Base-by-base conservation (phyloP, 2,888 invertebrate genomes). In the Steinernema carpocapsae region DNA sequence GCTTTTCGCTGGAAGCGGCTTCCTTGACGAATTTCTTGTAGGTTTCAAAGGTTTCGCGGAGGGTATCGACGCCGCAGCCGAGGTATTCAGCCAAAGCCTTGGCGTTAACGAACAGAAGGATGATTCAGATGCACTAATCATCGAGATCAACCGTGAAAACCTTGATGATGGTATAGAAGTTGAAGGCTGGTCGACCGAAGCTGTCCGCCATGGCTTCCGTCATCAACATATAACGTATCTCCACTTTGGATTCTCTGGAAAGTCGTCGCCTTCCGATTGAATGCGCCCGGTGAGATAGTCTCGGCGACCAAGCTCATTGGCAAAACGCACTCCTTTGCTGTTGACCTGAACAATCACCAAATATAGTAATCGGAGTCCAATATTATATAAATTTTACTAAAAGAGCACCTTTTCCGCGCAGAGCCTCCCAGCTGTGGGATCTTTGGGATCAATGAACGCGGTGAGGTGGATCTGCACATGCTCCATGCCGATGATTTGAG, bases 101-200 rank as follows among this genome's bases (percentile, higher is more conserved):
- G 12, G 75, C 78, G 71, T 85, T 83, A 0, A 81, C 80, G 72
- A 82, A 82, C 70, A n/a, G n/a, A n/a, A n/a, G n/a, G n/a, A n/a
- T n/a, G n/a, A n/a, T n/a, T n/a, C n/a, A n/a, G n/a, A n/a, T n/a
- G n/a, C n/a, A n/a, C n/a, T n/a, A n/a, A n/a, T n/a, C n/a, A n/a
- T n/a, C n/a, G n/a, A n/a, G n/a, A 37, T 37, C 10, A 6, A 80
- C 82, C 80, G 73, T 73, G 76, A 87, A 87, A 77, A 88, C 84
- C 75, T 87, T n/a, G 72, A 86, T 79, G 56, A 81, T 82, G 17
- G 81, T 76, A 76, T 87, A 87, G 76, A 87, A 87, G 76, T 83
- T 86, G 80, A 87, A 87, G 1, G 87, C 85, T 0, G 87, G 86
- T 42, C 83, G 76, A 12, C 87, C 87, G 75, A 87, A 87, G 17